Base-by-base conservation (phyloP, 1,140 invertebrate species). In the Magallana ariakensis region DNA sequence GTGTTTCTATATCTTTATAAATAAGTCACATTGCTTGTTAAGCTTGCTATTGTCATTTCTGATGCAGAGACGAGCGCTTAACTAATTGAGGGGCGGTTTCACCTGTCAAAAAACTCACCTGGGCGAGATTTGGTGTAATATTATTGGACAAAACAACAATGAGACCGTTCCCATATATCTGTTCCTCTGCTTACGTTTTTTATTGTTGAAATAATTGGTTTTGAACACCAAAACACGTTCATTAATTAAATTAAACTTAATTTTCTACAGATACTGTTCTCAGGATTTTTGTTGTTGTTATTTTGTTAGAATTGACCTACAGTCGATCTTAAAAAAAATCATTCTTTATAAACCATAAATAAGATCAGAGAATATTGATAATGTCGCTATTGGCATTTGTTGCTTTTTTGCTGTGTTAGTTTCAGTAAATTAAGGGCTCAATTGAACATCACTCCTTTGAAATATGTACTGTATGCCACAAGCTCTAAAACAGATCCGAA, bases 1-100 rank as follows among this genome's bases (percentile, higher is more conserved):
- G 66, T 75, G 22, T 75, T 33, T 75, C 19, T 75, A 75, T 75
- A 75, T 75, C 66, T 75, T 19, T 75, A 26, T 75, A 33, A 75
- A 75, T 75, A 75, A 75, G 66, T 75, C 66, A 75, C 66, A 75
- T 75, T 75, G 13, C 66, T 33, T 75, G 66, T 75, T 26, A 75
- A 75, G 66, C 66, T 26, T 22, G 11, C 33, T 75, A 26, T 75
- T 75, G 66, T 75, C 66, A 75, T 33, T 75, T 75, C 33, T 26
- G 66, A 75, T 75, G 66, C 66, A 75, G 66, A 75, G 66, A 75
- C 66, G 66, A 75, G 66, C 66, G 19, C 66, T 26, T 11, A 75
- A 75, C 66, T 75, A 75, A 75, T 75, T 75, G 33, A 75, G 22
- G 66, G 66, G 66, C 66, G 66, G 66, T 13, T 19, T 9, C 26